phyloP scores from a whole-genome alignment of 30 jellyfish, hydroid and myxozoan genomes.

The Phacellophora camtschatica region DNA sequence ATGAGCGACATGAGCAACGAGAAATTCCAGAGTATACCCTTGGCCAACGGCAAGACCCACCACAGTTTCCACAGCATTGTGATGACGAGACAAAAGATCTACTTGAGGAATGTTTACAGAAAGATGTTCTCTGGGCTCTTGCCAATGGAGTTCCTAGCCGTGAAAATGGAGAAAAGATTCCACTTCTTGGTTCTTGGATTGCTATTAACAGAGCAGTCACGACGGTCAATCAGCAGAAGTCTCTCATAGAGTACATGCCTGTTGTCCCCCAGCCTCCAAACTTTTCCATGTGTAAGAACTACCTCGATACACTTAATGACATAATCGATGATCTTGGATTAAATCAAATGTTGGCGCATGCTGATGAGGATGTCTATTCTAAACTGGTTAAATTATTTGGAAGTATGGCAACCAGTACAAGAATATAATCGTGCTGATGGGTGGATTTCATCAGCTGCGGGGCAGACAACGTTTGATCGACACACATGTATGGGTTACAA shows the following conservation, averaged over 20 bases:
- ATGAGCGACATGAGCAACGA: neutral
- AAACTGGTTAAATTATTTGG: too few relatives aligned
- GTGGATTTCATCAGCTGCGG: neutral
- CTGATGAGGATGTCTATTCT: slow-evolving; percentile 9
- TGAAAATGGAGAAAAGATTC: neutral
- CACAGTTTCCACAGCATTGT: slow-evolving; percentile 10
- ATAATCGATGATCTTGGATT: slow-evolving; percentile 5
- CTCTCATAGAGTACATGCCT: slow-evolving; percentile 21
- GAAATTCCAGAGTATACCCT: slow-evolving; percentile 27
- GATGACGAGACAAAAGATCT: slow-evolving; percentile 4
- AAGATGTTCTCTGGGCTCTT: slow-evolving; percentile 21
- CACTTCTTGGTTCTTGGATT: neutral
- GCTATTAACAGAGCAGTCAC: slow-evolving; percentile 1
- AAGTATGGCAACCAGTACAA: neutral
- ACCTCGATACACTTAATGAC: slow-evolving; percentile 1
- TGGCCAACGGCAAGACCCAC: slow-evolving; percentile 33
- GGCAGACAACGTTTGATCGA: neutral
- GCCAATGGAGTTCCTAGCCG: slow-evolving; percentile 19
- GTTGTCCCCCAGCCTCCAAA: neutral
- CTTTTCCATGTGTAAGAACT: neutral
- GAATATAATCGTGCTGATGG: neutral
- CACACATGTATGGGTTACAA: neutral
- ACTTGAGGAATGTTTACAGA: neutral
- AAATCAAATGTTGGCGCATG: slow-evolving; percentile 4
- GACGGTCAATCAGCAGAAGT: slow-evolving; percentile 5